A percentile compares a stretch with the other conserved stretches of the same genome.
Conservation (phyloP, 2,113 vertebrate species). For the Hemiprocne comata region DNA sequence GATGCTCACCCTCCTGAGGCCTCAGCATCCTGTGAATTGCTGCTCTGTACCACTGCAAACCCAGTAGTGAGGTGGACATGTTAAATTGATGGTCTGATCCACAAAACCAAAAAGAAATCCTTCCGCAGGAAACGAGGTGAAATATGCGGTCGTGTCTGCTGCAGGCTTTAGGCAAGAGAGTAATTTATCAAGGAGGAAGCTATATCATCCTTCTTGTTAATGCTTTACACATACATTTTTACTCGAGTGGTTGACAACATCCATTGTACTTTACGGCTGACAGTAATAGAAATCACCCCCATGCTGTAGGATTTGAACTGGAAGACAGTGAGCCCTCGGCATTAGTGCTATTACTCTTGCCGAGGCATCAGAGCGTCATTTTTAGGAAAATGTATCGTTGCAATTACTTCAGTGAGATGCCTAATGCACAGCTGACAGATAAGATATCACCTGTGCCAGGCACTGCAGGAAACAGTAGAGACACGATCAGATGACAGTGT, state of each 20-base stretch:
- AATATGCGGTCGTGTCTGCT: not conserved
- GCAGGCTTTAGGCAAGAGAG: not conserved
- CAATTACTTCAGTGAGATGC: not conserved
- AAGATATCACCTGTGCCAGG: not conserved
- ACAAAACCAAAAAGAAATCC: not conserved
- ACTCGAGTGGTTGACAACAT: conserved; percentile 17
- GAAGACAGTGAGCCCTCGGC: not conserved
- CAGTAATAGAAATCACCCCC: not conserved
- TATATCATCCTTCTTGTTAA: conserved; percentile 15
- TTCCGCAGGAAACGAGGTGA: not conserved
- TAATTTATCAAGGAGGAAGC: not conserved
- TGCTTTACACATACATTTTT: conserved; percentile 11
- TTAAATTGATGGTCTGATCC: not conserved
- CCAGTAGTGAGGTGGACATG: not conserved
- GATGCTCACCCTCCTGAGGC: not conserved
- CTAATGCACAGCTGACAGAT: not conserved
- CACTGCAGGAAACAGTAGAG: not conserved
- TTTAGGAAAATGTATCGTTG: not conserved
- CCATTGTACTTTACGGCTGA: not conserved
- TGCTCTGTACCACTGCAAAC: not conserved
- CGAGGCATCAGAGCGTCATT: not conserved
- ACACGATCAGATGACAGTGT: not conserved
- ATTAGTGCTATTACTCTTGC: not conserved
- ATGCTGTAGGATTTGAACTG: not conserved
- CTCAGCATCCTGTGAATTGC: not conserved